Evolutionary conservation across 2,888 invertebrate genomes (phyloP).

Genomic region (Hipparchia semele): DNA sequence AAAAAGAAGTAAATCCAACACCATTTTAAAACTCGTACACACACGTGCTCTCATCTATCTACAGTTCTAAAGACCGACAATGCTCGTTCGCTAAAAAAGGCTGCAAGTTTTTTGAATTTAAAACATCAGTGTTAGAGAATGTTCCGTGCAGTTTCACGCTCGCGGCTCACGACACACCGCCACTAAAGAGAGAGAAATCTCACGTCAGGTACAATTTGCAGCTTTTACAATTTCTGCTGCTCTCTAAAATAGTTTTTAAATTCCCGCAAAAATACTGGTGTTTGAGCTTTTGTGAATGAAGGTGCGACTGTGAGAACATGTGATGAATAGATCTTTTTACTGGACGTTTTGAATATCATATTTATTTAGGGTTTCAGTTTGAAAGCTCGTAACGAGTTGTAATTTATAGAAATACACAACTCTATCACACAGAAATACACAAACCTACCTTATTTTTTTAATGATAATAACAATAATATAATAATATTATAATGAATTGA

Average conservation of each 20-base stretch:
- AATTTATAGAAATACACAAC: no score
- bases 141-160: conserved; percentile 1
- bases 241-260: conserved; percentile 12
- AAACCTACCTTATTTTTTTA: no score
- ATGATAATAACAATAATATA: no score
- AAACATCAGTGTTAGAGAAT: neutral
- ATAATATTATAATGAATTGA: no score
- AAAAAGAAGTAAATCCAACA: neutral
- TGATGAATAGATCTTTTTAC: neutral
- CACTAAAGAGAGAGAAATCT: conserved; percentile 13
- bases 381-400: no score
- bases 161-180: conserved; percentile 8
- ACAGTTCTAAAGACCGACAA: neutral
- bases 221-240: conserved; percentile 15
- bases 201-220: conserved; percentile 16
- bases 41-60: neutral
- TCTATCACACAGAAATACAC: no score
- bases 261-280: neutral
- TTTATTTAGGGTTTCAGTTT: no score
- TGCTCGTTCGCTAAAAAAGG: neutral
- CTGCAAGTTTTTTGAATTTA: neutral
- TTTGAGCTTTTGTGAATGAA: neutral
- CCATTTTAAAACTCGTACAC: neutral
- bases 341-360: neutral
- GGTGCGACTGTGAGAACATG: neutral